These are phyloP conservation scores for Platorchestia sp. DNA, from an alignment of 1,140 invertebrate genomes.

Conservation along the genomic window DNA sequence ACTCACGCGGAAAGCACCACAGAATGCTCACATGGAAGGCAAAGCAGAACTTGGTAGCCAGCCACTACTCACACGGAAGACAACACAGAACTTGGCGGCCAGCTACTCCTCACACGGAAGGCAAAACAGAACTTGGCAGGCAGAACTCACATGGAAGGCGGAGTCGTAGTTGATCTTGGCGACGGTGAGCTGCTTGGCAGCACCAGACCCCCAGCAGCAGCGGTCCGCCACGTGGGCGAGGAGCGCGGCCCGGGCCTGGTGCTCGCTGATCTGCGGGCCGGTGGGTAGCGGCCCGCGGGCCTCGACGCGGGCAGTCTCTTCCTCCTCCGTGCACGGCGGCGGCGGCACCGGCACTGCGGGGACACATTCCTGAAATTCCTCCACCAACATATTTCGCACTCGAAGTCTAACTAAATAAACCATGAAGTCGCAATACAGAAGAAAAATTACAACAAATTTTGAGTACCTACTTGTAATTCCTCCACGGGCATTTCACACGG, in stretches of 20 bases:
- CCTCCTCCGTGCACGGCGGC: conserved; percentile 61
- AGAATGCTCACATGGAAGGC: too few species aligned
- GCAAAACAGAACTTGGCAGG: background rate
- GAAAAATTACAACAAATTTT: too few species aligned
- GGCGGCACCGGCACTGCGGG: conserved; percentile 68
- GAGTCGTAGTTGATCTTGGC: conserved; percentile 73
- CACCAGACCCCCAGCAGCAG: conserved; percentile 75
- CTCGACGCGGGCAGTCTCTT: conserved; percentile 62
- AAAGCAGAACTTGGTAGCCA: too few species aligned
- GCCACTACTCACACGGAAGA: too few species aligned
- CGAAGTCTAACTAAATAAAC: background rate
- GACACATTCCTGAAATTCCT: background rate
- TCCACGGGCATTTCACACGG: too few species aligned
- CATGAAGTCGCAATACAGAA: too few species aligned
- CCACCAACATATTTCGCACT: background rate
- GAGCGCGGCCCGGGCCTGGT: conserved; percentile 74
- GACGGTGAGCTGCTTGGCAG: conserved; percentile 74
- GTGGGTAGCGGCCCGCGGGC: conserved; percentile 64
- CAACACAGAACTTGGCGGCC: background rate
- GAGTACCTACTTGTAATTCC: too few species aligned
- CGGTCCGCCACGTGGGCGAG: conserved; percentile 72
- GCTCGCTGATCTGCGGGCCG: conserved; percentile 72
- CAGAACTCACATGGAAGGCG: conserved; percentile 74
- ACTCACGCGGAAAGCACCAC: too few species aligned
- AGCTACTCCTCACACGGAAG: background rate